Conservation (phyloP, 2,797 vertebrate genomes). For the Helostoma temminkii region DNA sequence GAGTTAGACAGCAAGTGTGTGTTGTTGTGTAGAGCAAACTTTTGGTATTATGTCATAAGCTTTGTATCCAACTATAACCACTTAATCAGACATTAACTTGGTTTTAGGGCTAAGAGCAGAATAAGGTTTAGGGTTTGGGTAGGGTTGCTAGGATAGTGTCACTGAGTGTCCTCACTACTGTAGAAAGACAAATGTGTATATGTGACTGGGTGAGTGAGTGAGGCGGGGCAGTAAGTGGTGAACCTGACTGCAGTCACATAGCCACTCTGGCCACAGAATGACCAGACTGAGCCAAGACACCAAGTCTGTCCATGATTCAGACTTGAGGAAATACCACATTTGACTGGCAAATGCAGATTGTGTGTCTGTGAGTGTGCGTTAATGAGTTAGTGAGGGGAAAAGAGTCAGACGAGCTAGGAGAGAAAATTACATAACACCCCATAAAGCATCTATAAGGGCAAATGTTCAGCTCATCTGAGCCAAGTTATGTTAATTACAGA, state of each 20-base stretch:
- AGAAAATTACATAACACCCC: neutral
- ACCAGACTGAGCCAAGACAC: slow-evolving; percentile 39
- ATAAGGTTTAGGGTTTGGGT: neutral
- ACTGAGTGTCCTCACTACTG: too few species aligned
- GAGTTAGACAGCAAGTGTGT: slow-evolving; percentile 31
- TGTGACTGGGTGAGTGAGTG: neutral
- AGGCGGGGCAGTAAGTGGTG: slow-evolving; percentile 46
- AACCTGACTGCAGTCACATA: slow-evolving; percentile 73
- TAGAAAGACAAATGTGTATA: neutral
- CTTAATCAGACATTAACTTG: too few species aligned
- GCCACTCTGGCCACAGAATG: slow-evolving; percentile 36
- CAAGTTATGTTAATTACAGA: neutral
- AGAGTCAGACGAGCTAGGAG: neutral
- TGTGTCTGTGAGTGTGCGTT: slow-evolving; percentile 11
- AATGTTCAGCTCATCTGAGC: neutral
- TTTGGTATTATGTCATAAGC: too few species aligned
- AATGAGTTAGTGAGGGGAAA: neutral
- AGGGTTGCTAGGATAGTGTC: neutral
- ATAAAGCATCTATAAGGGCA: neutral
- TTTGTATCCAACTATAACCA: too few species aligned
- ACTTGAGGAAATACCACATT: slow-evolving; percentile 46
- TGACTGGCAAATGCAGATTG: slow-evolving; percentile 27
- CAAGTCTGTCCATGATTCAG: slow-evolving; percentile 51
- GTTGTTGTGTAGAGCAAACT: neutral
- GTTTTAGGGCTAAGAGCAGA: neutral